Evolutionary conservation across 2,113 vertebrate species (phyloP).

Genomic region (Thryonomys swinderianus): DNA sequence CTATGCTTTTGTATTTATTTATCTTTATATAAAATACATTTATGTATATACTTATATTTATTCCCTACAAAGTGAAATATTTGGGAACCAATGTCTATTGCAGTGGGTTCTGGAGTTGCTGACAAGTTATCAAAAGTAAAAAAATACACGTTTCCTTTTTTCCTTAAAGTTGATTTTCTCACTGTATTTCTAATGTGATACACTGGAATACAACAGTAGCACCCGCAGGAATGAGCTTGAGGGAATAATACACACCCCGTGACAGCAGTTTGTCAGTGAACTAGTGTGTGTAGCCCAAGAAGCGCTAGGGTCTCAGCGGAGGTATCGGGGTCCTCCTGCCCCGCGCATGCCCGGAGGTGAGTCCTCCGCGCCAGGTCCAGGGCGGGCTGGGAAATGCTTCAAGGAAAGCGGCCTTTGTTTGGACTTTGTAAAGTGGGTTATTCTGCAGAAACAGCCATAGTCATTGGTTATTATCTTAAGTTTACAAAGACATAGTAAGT

Average conservation of each 20-base stretch:
- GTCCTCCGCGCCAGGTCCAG: neutral
- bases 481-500: neutral
- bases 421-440: neutral
- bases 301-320: neutral
- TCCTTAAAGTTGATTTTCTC: neutral
- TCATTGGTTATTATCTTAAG: neutral
- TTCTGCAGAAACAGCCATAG: neutral
- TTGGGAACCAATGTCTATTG: neutral
- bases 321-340: too few species aligned
- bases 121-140: neutral
- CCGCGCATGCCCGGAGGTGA: neutral
- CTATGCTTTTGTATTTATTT: neutral
- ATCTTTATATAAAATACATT: too few species aligned
- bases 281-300: neutral
- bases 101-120: neutral
- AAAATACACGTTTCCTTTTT: neutral
- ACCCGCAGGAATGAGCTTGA: neutral
- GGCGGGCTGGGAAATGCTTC: neutral
- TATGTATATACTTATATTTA: neutral
- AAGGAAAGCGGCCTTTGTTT: neutral
- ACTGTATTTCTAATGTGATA: neutral
- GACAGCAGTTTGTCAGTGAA: neutral
- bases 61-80: slow-evolving; percentile 9
- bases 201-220: neutral
- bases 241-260: neutral